Evolutionary conservation across 2,888 invertebrate species (phyloP), one percentile per base, ranked within the genome.

Genomic region (Campoplex nolae): DNA sequence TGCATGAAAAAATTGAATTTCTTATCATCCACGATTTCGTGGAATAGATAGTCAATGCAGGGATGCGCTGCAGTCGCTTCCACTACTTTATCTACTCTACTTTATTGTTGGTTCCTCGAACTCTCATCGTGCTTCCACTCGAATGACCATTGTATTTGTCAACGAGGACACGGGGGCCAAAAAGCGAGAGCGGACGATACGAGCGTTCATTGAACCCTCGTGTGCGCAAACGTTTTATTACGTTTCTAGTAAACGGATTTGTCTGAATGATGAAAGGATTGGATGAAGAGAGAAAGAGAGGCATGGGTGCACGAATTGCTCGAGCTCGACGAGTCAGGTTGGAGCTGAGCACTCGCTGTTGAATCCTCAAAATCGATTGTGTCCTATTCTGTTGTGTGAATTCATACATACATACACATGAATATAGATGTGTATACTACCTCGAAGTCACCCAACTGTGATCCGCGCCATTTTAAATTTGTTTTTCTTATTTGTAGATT

Each of bases 111-210:
- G 68, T 86, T 88, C 82, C 85, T 80, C 77, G 48, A 80, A 88
- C 87, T 84, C 87, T 77, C 80, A 74, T 88, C 86, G 89, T 89
- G 88, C 89, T 89, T 90, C 86, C 84, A 80, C 75, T 85, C 83
- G 87, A 81, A 83, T 87, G 82, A 82, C 83, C 89, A 87, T 90
- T 89, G 85, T 89, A 89, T 90, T 91, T 89, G 90, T 89, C 89
- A 90, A 88, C 85, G 73, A 80, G 67, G 38, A 45, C 42, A 35
- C 76, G 54, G 65, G 67, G 65, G 73, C 67, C 70, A 81, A 74
- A 84, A 68, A 81, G 65, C 73, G 82, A 78, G 74, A 48, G 70
- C 65, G 58, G 42, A 56, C 70, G 75, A 45, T 45, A 35, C 65
- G 75, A 35, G 68, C 85, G 75, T 75, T 68, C 78, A 71, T 80